Conservation (phyloP, 2,113 vertebrate species). For the Capricornis sumatraensis region DNA sequence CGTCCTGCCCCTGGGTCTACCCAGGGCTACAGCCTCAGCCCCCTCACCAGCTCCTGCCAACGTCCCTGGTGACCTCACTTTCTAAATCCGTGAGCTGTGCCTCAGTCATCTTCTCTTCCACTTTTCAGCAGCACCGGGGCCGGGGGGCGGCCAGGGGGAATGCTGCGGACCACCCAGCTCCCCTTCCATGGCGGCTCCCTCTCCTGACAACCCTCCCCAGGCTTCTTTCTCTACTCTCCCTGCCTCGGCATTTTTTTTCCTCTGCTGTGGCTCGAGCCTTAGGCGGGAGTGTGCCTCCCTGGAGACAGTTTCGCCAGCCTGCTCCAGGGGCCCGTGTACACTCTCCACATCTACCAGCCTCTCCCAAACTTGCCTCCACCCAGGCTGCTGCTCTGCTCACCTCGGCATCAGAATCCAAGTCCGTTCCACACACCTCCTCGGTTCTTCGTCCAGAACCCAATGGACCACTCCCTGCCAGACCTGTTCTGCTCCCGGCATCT, state of each 20-base stretch:
- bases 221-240: not conserved
- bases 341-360: rapidly evolving
- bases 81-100: not conserved
- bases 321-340: rapidly evolving
- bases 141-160: rapidly evolving
- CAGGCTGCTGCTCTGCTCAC: not conserved
- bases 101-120: not conserved
- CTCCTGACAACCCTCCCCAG: no score
- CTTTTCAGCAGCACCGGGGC: not conserved
- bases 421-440: rapidly evolving
- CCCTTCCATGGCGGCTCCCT: rapidly evolving
- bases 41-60: no score
- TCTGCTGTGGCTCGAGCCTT: no score
- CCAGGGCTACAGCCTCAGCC: not conserved
- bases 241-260: not conserved
- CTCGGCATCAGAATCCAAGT: rapidly evolving
- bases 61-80: not conserved
- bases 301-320: not conserved
- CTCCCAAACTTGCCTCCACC: not conserved
- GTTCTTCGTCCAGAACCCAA: rapidly evolving
- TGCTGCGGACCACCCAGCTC: not conserved
- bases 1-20: not conserved
- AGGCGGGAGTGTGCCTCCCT: rapidly evolving
- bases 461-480: no score
- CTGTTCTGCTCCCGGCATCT: not conserved